Base-by-base conservation (phyloP, 2,888 invertebrate genomes). In the Colostygia pectinataria region DNA sequence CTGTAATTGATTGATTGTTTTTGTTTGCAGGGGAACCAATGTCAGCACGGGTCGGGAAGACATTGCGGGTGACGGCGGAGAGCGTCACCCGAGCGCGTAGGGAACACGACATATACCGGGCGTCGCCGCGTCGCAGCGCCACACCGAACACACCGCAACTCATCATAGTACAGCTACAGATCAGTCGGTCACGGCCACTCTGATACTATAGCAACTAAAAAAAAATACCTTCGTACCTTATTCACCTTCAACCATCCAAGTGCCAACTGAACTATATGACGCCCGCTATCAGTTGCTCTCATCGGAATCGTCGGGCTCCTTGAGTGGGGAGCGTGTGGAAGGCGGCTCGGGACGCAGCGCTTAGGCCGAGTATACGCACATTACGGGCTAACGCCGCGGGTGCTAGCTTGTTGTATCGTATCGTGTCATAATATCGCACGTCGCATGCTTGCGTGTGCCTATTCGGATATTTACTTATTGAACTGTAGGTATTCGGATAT, bases 21-120 rank as follows among this genome's bases (percentile, higher is more conserved):
- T 44, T 38, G 50, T 46, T 72, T 65, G 9, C 77, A 83, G 86
- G 88, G 88, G 87, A 81, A 82, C 76, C 83, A 84, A 85, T 84
- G 83, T 85, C 83, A 82, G 74, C 78, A 80, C 72, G 87, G 86
- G 87, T 84, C 83, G 86, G 86, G 86, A 77, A 75, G 83, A 83
- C 83, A 83, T 85, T 80, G 83, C 74, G 77, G 77, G 76, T 65
- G 71, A 50, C 59, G 61, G 68, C 63, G 54, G 41, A 63, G 63
- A 61, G 62, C 64, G 59, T 62, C 68, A 64, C 66, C 70, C 65
- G 60, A 55, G 63, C 62, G 71, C 71, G 68, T 70, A 74, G 76
- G 77, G 66, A 68, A 58, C 65, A 44, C 40, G 50, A 51, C 46
- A 41, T 42, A 32, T 40, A 44, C 55, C 52, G 5, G 20, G 48